Conservation (phyloP, 1,140 invertebrate species). For the Pogonus chalceus region DNA sequence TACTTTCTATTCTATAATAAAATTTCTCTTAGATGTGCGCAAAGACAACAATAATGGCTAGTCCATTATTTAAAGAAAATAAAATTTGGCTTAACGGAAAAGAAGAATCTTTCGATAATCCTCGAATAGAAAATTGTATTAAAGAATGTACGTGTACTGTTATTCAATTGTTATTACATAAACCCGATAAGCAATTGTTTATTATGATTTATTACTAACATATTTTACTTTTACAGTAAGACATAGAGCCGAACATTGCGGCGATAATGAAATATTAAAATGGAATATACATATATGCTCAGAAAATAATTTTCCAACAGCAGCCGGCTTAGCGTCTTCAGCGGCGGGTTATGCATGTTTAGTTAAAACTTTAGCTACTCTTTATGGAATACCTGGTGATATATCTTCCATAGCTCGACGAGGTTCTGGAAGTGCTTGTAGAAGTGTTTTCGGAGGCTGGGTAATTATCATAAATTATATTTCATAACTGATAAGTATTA, state of each 20-base stretch:
- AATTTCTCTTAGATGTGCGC: constrained; percentile 62
- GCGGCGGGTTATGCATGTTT: constrained; percentile 95
- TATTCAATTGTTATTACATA: constrained; percentile 9
- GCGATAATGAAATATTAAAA: constrained; percentile 35
- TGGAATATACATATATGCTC: constrained; percentile 85
- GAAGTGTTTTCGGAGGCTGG: constrained; percentile 91
- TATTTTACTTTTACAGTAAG: constrained; percentile 28
- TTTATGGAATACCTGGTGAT: constrained; percentile 70
- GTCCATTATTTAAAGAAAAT: constrained; percentile 61
- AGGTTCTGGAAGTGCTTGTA: constrained; percentile 94
- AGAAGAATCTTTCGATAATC: constrained; percentile 62
- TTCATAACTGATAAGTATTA: too few species aligned
- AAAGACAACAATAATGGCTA: constrained; percentile 75
- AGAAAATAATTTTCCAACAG: constrained; percentile 97
- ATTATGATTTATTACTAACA: too few species aligned
- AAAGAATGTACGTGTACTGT: constrained; percentile 55
- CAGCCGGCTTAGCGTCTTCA: constrained; percentile 94
- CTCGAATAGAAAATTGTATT: constrained; percentile 68
- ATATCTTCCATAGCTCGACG: constrained; percentile 73
- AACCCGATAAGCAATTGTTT: not conserved
- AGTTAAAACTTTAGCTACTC: constrained; percentile 57
- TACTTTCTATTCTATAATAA: constrained; percentile 14
- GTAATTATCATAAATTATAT: constrained; percentile 36
- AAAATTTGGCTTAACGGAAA: constrained; percentile 85
- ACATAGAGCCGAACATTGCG: constrained; percentile 19